These are phyloP conservation scores for Ceramica pisi DNA, from an alignment of 2,888 invertebrate genomes.

Conservation along the genomic window DNA sequence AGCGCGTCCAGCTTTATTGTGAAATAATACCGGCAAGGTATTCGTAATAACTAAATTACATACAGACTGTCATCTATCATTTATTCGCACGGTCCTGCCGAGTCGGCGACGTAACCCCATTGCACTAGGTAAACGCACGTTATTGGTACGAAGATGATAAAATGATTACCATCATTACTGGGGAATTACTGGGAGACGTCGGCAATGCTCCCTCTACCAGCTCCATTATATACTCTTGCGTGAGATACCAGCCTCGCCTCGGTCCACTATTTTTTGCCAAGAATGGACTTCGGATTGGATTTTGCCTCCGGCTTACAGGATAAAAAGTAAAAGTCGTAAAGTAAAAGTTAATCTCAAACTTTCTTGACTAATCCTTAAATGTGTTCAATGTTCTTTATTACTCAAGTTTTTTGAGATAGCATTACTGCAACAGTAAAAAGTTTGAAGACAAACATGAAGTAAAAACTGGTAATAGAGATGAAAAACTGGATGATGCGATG, in stretches of 20 bases:
- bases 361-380: constrained; percentile 15
- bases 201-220: constrained; percentile 65
- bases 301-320: constrained; percentile 31
- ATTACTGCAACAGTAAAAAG: constrained; percentile 11
- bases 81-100: constrained; percentile 80
- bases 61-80: constrained; percentile 73
- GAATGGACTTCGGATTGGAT: constrained; percentile 52
- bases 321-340: constrained; percentile 64
- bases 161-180: constrained; percentile 89
- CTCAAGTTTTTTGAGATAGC: constrained; percentile 12
- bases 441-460: constrained; percentile 12
- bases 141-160: constrained; percentile 87
- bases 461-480: constrained; percentile 18
- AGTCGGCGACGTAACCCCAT: constrained; percentile 67
- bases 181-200: constrained; percentile 81
- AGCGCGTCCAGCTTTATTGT: constrained; percentile 43
- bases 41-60: constrained; percentile 77
- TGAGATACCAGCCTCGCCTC: constrained; percentile 76
- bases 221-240: constrained; percentile 78
- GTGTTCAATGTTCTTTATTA: constrained; percentile 7
- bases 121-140: constrained; percentile 77
- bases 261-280: constrained; percentile 62
- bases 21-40: constrained; percentile 61
- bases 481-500: constrained; percentile 22
- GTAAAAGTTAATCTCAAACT: constrained; percentile 56